Conservation (phyloP, 64 coral and sea anemone species). For the Montipora cactus region DNA sequence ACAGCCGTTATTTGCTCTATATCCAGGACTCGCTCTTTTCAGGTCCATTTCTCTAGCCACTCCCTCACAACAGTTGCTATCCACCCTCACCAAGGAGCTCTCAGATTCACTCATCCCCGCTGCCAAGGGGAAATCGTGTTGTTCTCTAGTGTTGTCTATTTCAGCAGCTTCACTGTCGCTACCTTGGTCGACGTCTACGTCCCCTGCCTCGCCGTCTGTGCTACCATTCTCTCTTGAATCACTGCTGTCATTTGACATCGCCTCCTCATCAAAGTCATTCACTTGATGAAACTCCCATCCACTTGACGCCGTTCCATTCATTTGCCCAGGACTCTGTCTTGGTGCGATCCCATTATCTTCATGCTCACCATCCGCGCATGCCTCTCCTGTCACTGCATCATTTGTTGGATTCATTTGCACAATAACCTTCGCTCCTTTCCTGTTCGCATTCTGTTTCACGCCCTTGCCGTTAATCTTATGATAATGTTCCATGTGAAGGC, state of each 20-base stretch:
- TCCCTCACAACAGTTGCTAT: background rate
- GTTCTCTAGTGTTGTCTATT: background rate
- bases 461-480: conserved; percentile 76
- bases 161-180: background rate
- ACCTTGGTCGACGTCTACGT: background rate
- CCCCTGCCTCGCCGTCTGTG: background rate
- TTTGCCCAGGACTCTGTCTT: background rate
- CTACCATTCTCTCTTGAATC: conserved; percentile 22
- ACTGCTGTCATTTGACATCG: conserved; percentile 1
- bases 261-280: conserved; percentile 1
- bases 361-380: background rate
- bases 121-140: background rate
- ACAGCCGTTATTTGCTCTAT: background rate
- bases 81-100: background rate
- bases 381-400: background rate
- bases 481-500: conserved; percentile 91
- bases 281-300: background rate
- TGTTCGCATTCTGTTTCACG: conserved; percentile 29
- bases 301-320: background rate
- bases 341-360: background rate
- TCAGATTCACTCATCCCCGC: background rate
- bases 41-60: background rate
- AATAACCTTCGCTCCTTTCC: conserved; percentile 8
- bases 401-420: background rate
- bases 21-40: background rate